These are phyloP conservation scores for Spinibarbus caldwelli DNA, from an alignment of 2,797 vertebrate species.

Conservation along the genomic window DNA sequence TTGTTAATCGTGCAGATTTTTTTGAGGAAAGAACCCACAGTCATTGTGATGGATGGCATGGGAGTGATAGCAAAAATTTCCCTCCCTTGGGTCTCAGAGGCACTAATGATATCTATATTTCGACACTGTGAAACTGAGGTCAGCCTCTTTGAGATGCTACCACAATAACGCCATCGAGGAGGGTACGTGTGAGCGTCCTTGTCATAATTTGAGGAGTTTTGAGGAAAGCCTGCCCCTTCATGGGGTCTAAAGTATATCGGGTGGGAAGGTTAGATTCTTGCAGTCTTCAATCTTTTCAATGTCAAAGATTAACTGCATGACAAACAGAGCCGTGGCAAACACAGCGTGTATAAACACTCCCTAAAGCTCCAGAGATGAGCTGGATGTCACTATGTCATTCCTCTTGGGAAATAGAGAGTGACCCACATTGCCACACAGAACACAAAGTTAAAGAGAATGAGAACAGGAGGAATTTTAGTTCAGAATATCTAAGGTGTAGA, in stretches of 20 bases:
- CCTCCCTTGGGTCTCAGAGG: conserved; percentile 22
- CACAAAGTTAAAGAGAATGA: conserved; percentile 17
- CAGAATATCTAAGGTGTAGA: neutral
- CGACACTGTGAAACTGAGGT: conserved; percentile 3
- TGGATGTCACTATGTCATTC: conserved; percentile 51
- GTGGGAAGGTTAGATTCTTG: conserved; percentile 46
- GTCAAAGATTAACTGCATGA: conserved; percentile 83
- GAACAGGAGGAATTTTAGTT: neutral
- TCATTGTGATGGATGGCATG: conserved; percentile 56
- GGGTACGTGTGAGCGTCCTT: conserved; percentile 3
- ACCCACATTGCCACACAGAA: conserved; percentile 26
- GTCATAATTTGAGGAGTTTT: conserved; percentile 25
- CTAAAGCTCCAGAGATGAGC: conserved; percentile 68
- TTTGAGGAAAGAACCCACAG: conserved; percentile 45
- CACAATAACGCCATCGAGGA: conserved; percentile 10
- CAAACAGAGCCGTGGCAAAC: conserved; percentile 80
- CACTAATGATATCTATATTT: conserved; percentile 45
- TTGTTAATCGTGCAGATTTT: conserved; percentile 56
- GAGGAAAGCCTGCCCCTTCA: conserved; percentile 49
- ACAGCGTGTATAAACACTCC: conserved; percentile 79
- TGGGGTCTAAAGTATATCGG: conserved; percentile 46
- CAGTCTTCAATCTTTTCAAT: conserved; percentile 71
- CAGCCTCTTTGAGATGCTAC: conserved; percentile 32
- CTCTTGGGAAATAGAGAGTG: conserved; percentile 26
- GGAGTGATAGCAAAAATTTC: conserved; percentile 52